Evolutionary conservation across 2,888 invertebrate species (phyloP), one percentile per base, ranked within the genome.

Genomic region (Tortricodes alternella): DNA sequence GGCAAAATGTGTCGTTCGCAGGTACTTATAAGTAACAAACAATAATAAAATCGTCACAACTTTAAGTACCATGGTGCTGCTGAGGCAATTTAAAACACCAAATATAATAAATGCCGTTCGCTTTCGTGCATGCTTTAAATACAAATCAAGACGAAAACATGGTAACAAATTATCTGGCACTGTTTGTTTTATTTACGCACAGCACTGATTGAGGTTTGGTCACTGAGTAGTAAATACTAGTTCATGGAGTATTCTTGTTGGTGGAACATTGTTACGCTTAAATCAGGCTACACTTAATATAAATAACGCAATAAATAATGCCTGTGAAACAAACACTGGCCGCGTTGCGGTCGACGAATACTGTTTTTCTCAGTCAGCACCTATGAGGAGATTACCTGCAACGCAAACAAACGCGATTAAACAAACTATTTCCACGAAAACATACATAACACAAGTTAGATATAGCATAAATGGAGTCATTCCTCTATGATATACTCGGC

Each of bases 51-150:
- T 49, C 27, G 61, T 63, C 62, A 61, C 55, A 62, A 49, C 60
- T 67, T 77, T 84, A 86, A 82, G 83, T 85, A 86, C 78, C 61
- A 68, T 60, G 74, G 76, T 78, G 82, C 79, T 82, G 79, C 78
- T 78, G 79, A 74, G 64, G 64, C 61, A 64, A 57, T 61, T 53
- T 59, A 62, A 64, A 65, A 67, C 59, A 63, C 70, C 69, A 69
- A 73, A 74, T 71, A 70, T 60, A 67, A 71, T 85, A 86, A 87
- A 87, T 87, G 86, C 87, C 80, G 74, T 66, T 69, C 67, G 68
- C 71, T 66, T 66, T 63, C 51, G 62, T 60, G 50, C 60, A 64
- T 64, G 62, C 70, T 68, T 65, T 55, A 62, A 62, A 59, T 29
- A 29, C 29, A 68, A 57, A 34, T 24, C 21, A 34, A 53, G 32